Percentiles rank a stretch among this genome's conserved stretches.
These are phyloP conservation scores for Etheostoma nigrum DNA, from an alignment of 2,797 vertebrate species.

Conservation along the genomic window DNA sequence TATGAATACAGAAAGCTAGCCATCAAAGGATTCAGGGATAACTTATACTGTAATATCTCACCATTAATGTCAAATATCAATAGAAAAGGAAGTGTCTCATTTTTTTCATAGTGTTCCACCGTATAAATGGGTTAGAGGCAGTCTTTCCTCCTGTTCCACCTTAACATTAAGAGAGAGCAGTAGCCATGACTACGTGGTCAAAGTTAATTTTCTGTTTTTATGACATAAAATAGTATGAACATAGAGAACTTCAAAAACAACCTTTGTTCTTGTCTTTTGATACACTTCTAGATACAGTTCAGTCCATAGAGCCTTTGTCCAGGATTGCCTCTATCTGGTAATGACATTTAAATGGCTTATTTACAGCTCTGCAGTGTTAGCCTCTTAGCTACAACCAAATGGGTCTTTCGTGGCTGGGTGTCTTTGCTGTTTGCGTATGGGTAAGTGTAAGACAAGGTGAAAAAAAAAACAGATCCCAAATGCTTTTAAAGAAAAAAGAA, in stretches of 20 bases:
- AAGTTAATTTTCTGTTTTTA: constrained; percentile 12
- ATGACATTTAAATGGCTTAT: constrained; percentile 64
- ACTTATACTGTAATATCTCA: constrained; percentile 38
- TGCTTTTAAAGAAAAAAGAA: constrained; percentile 34
- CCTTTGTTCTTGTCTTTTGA: constrained; percentile 40
- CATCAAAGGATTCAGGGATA: constrained; percentile 45
- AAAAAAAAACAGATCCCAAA: constrained; percentile 58
- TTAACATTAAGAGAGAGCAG: constrained; percentile 18
- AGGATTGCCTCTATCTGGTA: constrained; percentile 36
- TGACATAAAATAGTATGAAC: constrained; percentile 1
- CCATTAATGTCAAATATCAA: constrained; percentile 48
- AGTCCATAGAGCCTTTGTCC: constrained; percentile 43
- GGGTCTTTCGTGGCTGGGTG: constrained; percentile 32
- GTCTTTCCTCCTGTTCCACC: constrained; percentile 14
- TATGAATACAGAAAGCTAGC: constrained; percentile 60
- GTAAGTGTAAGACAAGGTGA: constrained; percentile 40
- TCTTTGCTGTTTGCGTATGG: constrained; percentile 45
- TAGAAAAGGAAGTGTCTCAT: constrained; percentile 48
- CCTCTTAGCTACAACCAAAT: constrained; percentile 39
- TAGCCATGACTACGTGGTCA: constrained; percentile 18
- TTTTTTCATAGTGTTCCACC: constrained; percentile 31
- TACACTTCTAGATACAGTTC: constrained; percentile 29
- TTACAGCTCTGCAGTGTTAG: constrained; percentile 56
- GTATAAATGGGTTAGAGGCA: constrained; percentile 33
- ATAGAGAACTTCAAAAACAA: constrained; percentile 30